Base-by-base conservation (phyloP, 2,797 vertebrate genomes). In the Clarias pachynema region DNA sequence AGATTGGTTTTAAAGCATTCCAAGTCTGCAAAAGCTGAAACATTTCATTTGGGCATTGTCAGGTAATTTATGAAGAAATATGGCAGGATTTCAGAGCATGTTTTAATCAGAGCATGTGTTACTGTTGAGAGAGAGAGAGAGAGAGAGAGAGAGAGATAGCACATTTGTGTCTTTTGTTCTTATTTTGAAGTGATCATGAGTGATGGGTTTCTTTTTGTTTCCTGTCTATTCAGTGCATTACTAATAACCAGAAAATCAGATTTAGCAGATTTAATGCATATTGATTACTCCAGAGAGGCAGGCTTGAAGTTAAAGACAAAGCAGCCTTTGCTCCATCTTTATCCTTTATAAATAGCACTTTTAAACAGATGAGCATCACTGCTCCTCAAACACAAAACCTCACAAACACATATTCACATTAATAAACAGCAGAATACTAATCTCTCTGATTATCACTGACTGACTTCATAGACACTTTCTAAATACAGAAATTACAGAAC, bases 251-350 rank as follows among this genome's bases (percentile, higher is more conserved):
- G 92, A 94, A 91, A 93, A 90, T 91, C 90, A 93, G 91, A 93
- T 93, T 83, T 60, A 78, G 73, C 93, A 91, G 91, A 93, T 95
- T 94, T 93, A 95, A 95, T 96, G 94, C 94, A 96, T 96, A 95
- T 91, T 95, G 94, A 96, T 96, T 93, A 95, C 95, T 96, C 94
- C 84, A 85, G 95, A 93, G 95, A 94, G 92, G 86, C 72, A 82
- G 89, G 81, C 89, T 91, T 93, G 91, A 92, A 93, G 92, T 93
- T 86, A 84, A 86, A 91, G 89, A 92, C 91, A 93, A 92, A 89
- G 91, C 86, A 78, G 91, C 91, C 92, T 94, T 94, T 95, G 94
- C 92, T 93, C 92, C 92, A 85, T 94, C 93, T 94, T 92, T 93
- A 95, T 93, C 91, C 90, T 92, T 91, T 87, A 92, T 93, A 94